Percentiles rank a stretch among this genome's conserved stretches.
phyloP scores from a whole-genome alignment of 2,113 vertebrate genomes.

The Paradoxurus hermaphroditus region DNA sequence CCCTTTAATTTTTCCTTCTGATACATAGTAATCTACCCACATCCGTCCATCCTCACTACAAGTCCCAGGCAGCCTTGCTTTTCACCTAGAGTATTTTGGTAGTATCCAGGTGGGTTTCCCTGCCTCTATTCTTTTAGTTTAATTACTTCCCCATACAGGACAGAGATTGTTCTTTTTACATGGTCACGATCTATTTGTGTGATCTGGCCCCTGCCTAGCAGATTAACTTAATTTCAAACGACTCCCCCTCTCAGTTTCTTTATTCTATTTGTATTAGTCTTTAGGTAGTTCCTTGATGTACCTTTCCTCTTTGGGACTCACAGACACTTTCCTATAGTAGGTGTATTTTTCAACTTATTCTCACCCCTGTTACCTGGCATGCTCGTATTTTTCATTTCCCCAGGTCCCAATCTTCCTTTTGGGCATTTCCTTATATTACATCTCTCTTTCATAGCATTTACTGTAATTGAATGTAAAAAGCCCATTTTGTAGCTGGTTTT shows the following conservation, averaged over 20 bases:
- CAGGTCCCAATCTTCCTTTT: neutral
- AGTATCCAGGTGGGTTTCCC: neutral
- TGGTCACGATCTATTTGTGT: neutral
- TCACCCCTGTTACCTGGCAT: accelerated
- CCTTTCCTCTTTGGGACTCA: neutral
- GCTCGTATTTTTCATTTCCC: neutral
- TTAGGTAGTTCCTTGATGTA: neutral
- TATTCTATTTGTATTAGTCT: neutral
- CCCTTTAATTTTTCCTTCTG: neutral
- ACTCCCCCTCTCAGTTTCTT: neutral
- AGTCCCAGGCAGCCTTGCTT: neutral
- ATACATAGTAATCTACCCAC: neutral
- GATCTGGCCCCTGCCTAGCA: neutral
- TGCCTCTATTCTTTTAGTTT: neutral
- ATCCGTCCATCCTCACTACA: neutral
- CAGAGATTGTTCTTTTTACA: neutral
- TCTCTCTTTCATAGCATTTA: neutral
- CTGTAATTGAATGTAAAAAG: neutral
- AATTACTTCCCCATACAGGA: neutral
- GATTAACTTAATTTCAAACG: neutral
- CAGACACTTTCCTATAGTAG: neutral
- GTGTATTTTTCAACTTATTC: neutral
- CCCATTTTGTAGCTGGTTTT: neutral
- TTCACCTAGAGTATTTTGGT: neutral
- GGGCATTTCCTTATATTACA: neutral